These are phyloP conservation scores for Anarrhichthys ocellatus DNA, from an alignment of 2,113 vertebrate species.

Conservation along the genomic window DNA sequence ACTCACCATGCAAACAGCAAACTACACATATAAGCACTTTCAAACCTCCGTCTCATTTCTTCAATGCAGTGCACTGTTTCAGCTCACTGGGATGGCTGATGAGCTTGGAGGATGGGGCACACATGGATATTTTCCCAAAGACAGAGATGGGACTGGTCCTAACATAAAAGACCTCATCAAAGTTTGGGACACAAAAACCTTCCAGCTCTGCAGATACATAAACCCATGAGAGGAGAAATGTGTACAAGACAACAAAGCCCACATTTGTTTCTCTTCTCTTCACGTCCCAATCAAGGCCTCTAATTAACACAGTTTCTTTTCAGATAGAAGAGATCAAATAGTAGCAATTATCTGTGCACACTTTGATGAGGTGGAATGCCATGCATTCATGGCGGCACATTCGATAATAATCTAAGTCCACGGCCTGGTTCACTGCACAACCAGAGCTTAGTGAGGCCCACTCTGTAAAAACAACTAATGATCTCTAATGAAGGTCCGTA, in stretches of 20 bases:
- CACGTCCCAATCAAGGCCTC: slow-evolving; percentile 71
- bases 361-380: slow-evolving; percentile 76
- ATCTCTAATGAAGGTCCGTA: slow-evolving; percentile 69
- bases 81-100: slow-evolving; percentile 42
- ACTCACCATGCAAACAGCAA: not conserved
- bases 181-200: slow-evolving; percentile 38
- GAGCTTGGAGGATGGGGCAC: slow-evolving; percentile 39
- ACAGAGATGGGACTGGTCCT: slow-evolving; percentile 35
- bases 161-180: slow-evolving; percentile 71
- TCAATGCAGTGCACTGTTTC: slow-evolving; percentile 64
- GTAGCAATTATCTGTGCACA: slow-evolving; percentile 79
- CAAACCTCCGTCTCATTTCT: slow-evolving; percentile 13
- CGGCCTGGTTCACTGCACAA: slow-evolving; percentile 65
- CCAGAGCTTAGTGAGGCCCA: slow-evolving; percentile 59
- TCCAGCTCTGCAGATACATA: slow-evolving; percentile 54
- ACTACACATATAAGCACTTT: slow-evolving; percentile 8
- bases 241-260: slow-evolving; percentile 77
- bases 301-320: slow-evolving; percentile 81
- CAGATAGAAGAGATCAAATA: slow-evolving; percentile 72
- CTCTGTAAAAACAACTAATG: slow-evolving; percentile 45
- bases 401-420: slow-evolving; percentile 60
- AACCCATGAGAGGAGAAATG: slow-evolving; percentile 51
- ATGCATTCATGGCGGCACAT: slow-evolving; percentile 72
- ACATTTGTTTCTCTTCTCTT: slow-evolving; percentile 69
- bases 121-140: slow-evolving; percentile 62